A percentile compares a stretch with the other conserved stretches of the same genome.
Evolutionary conservation across 2,888 invertebrate species (phyloP).

Genomic region (Macrosoma leucophasiata): DNA sequence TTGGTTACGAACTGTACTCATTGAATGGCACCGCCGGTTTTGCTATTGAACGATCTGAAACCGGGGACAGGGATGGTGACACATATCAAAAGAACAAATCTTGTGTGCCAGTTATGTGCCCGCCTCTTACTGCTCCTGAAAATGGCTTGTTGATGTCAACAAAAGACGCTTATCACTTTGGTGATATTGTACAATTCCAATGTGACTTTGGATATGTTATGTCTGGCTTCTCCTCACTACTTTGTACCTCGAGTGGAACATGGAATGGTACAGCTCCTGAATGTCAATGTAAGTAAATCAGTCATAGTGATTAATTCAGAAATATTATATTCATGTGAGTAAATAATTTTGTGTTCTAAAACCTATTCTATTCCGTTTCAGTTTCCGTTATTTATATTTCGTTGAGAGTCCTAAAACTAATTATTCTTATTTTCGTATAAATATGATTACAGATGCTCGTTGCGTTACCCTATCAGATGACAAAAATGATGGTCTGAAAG

Average conservation of each 20-base stretch:
- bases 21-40: slow-evolving; percentile 94
- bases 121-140: slow-evolving; percentile 83
- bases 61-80: slow-evolving; percentile 92
- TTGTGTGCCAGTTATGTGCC: slow-evolving; percentile 95
- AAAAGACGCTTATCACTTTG: slow-evolving; percentile 89
- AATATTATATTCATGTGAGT: not conserved
- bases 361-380: slow-evolving; percentile 7
- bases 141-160: slow-evolving; percentile 90
- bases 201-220: slow-evolving; percentile 96
- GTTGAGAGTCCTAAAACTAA: too few relatives aligned
- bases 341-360: not conserved
- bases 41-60: slow-evolving; percentile 85
- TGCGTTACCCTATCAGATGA: slow-evolving; percentile 93
- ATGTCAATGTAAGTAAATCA: slow-evolving; percentile 87
- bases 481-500: slow-evolving; percentile 88
- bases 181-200: slow-evolving; percentile 92
- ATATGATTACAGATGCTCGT: slow-evolving; percentile 82
- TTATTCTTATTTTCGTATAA: slow-evolving; percentile 7
- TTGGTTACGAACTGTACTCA: slow-evolving; percentile 92
- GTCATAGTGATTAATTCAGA: not conserved
- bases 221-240: slow-evolving; percentile 88
- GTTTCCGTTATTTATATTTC: slow-evolving; percentile 2
- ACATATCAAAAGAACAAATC: slow-evolving; percentile 93
- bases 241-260: slow-evolving; percentile 91
- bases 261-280: slow-evolving; percentile 97